Percentiles rank a stretch among this genome's conserved stretches.
These are phyloP conservation scores for Ooceraea biroi DNA, from an alignment of 1,140 invertebrate genomes.

Conservation along the genomic window DNA sequence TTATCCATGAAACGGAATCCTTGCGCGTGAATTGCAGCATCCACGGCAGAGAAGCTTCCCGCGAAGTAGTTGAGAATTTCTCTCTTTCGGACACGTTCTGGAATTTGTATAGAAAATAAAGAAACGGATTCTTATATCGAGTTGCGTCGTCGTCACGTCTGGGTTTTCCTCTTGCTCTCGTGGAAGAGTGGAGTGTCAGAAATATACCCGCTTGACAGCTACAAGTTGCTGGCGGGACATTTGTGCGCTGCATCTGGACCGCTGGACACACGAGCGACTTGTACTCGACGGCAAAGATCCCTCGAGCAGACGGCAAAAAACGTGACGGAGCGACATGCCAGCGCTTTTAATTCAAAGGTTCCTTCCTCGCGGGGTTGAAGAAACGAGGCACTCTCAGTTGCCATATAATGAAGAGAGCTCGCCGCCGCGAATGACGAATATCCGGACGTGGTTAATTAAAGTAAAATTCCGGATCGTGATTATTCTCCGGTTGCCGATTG, in stretches of 20 bases:
- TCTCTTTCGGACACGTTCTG: neutral
- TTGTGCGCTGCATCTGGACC: neutral
- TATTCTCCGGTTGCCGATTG: neutral
- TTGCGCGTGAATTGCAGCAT: neutral
- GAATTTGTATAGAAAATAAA: neutral
- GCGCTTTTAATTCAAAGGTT: constrained; percentile 32
- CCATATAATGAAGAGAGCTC: neutral
- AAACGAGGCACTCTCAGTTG: neutral
- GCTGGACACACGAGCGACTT: constrained; percentile 43
- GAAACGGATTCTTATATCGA: constrained; percentile 5
- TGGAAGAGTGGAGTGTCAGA: neutral
- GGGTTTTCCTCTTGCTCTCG: neutral
- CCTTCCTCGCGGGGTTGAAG: neutral
- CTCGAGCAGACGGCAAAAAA: constrained; percentile 24
- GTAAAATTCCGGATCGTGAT: constrained; percentile 25
- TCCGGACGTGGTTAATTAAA: constrained; percentile 39
- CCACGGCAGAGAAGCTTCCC: neutral
- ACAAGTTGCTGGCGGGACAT: constrained; percentile 51
- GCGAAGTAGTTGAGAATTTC: constrained; percentile 1
- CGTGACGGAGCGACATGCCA: neutral
- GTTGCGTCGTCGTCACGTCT: neutral
- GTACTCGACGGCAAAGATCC: constrained; percentile 44
- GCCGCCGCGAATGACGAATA: neutral
- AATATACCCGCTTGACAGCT: constrained; percentile 53
- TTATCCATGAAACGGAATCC: neutral